Evolutionary conservation across 1,140 invertebrate species (phyloP), one percentile per base, ranked within the genome.

Genomic region (Drosophila ogumai): DNA sequence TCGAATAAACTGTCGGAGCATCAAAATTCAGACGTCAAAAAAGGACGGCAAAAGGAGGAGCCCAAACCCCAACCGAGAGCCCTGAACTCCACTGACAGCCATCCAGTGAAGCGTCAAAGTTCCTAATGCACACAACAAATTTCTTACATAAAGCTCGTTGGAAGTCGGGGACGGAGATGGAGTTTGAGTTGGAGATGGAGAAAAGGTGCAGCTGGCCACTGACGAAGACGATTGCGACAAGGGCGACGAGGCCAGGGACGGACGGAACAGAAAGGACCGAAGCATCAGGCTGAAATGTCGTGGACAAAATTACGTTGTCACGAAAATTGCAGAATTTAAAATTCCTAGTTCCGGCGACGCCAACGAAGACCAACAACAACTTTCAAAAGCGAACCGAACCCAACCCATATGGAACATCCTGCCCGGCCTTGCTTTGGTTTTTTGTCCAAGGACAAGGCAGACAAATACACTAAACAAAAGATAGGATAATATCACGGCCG

Each of bases 241-340:
- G 17, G 43, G 52, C 38, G 56, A 55, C 34, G 72, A 61, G 57
- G 40, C 32, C 19, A 36, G 38, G 44, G 55, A 36, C 31, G 67
- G 40, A 19, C 65, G n/a, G 36, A 25, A 28, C 69, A 69, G 49
- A 36, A 67, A 52, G 65, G 66, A 59, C 40, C 59, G 56, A 78
- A 65, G 81, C 85, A 88, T 90, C 86, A 82, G 82, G 78, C 81
- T 86, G 77, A 91, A 77, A 86, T 82, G 87, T 91, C 90, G 90
- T 90, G 90, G 90, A 91, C 85, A 90, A 90, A 91, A 91, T 91
- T 90, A 91, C 90, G 86, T 90, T 91, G 90, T 91, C 90, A 91
- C 90, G 90, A 91, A 91, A 91, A 91, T 91, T 91, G 90, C 84
- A 91, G 90, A 91, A 90, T 91, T 90, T 91, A 91, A 91, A 91